phyloP scores from a whole-genome alignment of 1,140 invertebrate genomes.

The Luehdorfia chinensis region DNA sequence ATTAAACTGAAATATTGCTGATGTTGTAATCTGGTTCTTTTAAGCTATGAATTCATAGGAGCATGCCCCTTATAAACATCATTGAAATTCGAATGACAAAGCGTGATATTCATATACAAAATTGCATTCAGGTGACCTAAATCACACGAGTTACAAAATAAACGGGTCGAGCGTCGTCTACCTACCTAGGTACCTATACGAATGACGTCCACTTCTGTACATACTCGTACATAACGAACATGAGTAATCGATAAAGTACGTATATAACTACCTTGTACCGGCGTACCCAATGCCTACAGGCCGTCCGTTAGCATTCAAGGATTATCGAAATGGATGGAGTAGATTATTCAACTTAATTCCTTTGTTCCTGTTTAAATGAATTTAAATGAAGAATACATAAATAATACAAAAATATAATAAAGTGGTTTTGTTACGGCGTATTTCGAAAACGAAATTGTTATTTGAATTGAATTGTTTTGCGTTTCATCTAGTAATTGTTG shows the following conservation, averaged over 20 bases:
- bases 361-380: background rate
- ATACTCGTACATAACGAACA: constrained; percentile 35
- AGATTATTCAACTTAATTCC: constrained; percentile 4
- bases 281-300: constrained; percentile 12
- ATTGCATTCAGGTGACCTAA: constrained; percentile 34
- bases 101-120: background rate
- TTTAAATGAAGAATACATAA: too few species aligned
- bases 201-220: constrained; percentile 41
- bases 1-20: too few species aligned
- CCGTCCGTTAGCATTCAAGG: constrained; percentile 19
- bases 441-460: background rate
- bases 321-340: constrained; percentile 32
- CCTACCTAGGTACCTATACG: constrained; percentile 28
- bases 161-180: constrained; percentile 29
- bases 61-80: too few species aligned
- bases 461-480: background rate
- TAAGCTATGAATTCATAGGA: too few species aligned
- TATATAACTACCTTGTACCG: constrained; percentile 26
- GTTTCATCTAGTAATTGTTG: too few species aligned
- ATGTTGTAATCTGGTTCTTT: too few species aligned
- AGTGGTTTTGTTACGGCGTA: too few species aligned
- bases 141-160: constrained; percentile 30
- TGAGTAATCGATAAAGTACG: constrained; percentile 63
- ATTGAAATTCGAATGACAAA: too few species aligned
- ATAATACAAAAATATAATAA: too few species aligned